phyloP scores from a whole-genome alignment of 64 coral and sea anemone genomes.

The Actinia tenebrosa region DNA sequence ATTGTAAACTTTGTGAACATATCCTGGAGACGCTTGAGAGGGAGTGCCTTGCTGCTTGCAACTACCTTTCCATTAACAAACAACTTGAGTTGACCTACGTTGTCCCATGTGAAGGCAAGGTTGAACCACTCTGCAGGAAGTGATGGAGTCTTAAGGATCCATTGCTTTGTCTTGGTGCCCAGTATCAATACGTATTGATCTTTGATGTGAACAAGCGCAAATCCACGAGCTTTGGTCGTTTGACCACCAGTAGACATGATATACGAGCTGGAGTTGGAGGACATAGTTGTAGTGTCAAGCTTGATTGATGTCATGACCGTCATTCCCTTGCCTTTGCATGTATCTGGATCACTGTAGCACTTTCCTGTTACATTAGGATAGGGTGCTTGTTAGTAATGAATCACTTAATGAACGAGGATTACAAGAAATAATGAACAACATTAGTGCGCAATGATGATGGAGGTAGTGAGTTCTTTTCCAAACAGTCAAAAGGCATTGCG shows the following conservation, averaged over 20 bases:
- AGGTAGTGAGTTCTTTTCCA: no score
- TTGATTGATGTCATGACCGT: constrained; percentile 64
- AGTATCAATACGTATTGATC: constrained; percentile 78
- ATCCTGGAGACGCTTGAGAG: constrained; percentile 29
- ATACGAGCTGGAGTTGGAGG: constrained; percentile 56
- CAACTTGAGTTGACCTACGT: constrained; percentile 38
- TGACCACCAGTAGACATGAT: constrained; percentile 82
- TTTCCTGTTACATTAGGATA: constrained; percentile 31
- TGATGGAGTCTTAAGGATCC: constrained; percentile 16
- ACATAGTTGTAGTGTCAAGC: constrained; percentile 47
- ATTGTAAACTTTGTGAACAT: constrained; percentile 21
- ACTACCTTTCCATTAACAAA: constrained; percentile 46
- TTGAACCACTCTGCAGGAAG: constrained; percentile 48
- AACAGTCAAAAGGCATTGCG: no score
- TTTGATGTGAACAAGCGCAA: constrained; percentile 56
- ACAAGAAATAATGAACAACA: no score
- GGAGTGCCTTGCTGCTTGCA: neutral
- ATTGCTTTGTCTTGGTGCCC: constrained; percentile 56
- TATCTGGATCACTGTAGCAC: constrained; percentile 82
- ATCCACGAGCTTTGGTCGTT: constrained; percentile 74
- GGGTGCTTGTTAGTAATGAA: neutral
- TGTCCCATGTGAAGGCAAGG: constrained; percentile 50
- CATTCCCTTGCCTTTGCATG: constrained; percentile 60
- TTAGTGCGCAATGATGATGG: no score
- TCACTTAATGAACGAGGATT: neutral